Conservation (phyloP, 1,140 invertebrate genomes). For the Rhyacophila brunnea region DNA sequence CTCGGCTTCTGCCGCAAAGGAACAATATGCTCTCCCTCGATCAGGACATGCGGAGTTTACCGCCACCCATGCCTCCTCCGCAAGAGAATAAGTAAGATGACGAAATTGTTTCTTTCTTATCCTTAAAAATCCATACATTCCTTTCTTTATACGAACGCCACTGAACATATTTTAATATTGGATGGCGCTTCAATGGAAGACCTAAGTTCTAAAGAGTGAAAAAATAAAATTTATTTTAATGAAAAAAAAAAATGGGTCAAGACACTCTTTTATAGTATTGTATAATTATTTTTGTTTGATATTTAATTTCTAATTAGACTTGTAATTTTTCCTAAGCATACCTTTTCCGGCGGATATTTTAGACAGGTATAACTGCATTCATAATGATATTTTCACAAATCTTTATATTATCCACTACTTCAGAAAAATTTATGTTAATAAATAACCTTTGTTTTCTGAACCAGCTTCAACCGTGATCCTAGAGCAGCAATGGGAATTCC, state of each 20-base stretch:
- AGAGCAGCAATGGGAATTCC: constrained; percentile 44
- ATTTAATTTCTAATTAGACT: not conserved
- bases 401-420: not conserved
- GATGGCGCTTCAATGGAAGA: no score
- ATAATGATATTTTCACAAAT: no score
- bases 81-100: constrained; percentile 24
- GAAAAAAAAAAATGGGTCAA: no score
- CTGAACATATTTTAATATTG: no score
- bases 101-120: not conserved
- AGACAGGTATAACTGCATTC: constrained; percentile 21
- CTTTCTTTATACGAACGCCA: no score
- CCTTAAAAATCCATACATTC: no score
- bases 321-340: constrained; percentile 11
- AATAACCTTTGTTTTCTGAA: constrained; percentile 31
- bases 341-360: constrained; percentile 11
- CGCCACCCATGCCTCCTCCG: constrained; percentile 37
- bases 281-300: no score
- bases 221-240: no score
- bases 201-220: no score
- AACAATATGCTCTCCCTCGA: constrained; percentile 33
- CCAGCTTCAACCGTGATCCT: constrained; percentile 59
- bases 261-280: no score
- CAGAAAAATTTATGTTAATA: not conserved
- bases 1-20: constrained; percentile 8
- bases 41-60: constrained; percentile 51